Evolutionary conservation across 1,140 invertebrate genomes (phyloP).

Genomic region (Zophobas morio): DNA sequence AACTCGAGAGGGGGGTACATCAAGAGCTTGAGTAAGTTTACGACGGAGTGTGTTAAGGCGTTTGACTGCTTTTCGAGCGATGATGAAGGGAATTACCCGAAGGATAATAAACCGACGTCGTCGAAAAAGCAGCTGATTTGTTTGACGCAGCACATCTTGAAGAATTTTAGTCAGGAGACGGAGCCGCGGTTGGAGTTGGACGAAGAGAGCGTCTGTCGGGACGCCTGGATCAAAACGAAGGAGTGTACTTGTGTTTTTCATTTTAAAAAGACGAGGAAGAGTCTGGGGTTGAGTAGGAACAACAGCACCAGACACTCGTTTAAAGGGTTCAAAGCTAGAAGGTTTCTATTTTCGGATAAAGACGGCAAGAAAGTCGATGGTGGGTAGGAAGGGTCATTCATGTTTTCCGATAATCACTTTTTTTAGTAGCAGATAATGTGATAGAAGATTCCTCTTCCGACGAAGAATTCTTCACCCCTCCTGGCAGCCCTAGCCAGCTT

Average conservation of each 20-base stretch:
- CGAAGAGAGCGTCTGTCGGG: conserved; percentile 70
- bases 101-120: conserved; percentile 59
- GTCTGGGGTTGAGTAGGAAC: conserved; percentile 39
- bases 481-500: conserved; percentile 66
- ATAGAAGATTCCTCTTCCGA: conserved; percentile 36
- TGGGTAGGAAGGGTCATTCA: not conserved
- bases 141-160: conserved; percentile 57
- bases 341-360: conserved; percentile 57
- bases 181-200: conserved; percentile 43
- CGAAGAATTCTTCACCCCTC: conserved; percentile 71
- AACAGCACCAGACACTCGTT: conserved; percentile 46
- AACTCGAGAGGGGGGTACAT: conserved; percentile 22
- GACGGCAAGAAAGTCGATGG: conserved; percentile 54
- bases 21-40: conserved; percentile 35
- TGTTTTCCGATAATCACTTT: not conserved
- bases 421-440: conserved; percentile 6
- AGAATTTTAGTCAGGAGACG: conserved; percentile 48
- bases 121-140: conserved; percentile 62
- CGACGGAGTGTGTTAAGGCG: conserved; percentile 62
- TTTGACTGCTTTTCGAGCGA: conserved; percentile 68
- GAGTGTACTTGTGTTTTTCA: conserved; percentile 69
- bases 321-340: conserved; percentile 30
- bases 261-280: conserved; percentile 61
- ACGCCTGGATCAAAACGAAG: conserved; percentile 69
- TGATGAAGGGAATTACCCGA: conserved; percentile 62